These are phyloP conservation scores for Dermochelys coriacea DNA, from an alignment of 2,797 vertebrate species.

Conservation along the genomic window DNA sequence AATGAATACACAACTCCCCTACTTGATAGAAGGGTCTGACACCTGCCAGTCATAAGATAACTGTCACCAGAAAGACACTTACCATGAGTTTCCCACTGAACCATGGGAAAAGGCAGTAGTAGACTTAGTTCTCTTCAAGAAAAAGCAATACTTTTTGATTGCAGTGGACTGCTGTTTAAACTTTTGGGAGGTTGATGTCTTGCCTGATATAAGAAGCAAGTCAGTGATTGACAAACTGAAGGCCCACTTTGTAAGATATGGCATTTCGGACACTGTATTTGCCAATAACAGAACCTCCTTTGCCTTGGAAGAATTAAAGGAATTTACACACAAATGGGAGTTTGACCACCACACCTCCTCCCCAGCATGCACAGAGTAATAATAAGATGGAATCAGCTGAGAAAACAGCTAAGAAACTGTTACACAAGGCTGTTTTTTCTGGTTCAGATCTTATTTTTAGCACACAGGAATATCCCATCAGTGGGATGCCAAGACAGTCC, in stretches of 20 bases:
- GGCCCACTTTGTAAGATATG: not conserved
- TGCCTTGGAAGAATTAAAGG: not conserved
- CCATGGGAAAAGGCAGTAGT: not conserved
- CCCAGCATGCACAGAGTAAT: not conserved
- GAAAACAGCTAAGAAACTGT: not conserved
- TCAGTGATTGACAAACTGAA: not conserved
- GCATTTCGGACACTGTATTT: not conserved
- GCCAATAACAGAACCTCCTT: not conserved
- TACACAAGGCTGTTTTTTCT: not conserved
- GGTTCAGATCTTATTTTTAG: not conserved
- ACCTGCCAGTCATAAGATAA: not conserved
- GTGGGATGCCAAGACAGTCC: not conserved
- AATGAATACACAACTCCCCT: not conserved
- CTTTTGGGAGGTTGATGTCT: not conserved
- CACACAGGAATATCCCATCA: not conserved
- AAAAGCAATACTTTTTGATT: not conserved
- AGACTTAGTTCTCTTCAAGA: not conserved
- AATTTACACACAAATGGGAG: not conserved
- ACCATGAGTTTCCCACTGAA: not conserved
- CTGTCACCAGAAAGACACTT: not conserved
- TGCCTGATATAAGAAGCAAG: not conserved
- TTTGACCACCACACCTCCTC: not conserved
- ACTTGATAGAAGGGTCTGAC: not conserved
- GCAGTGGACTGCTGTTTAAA: too few relatives aligned
- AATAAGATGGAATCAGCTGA: not conserved